These are phyloP conservation scores for Dicyrtomina minuta DNA, from an alignment of 2,888 invertebrate genomes.

Conservation along the genomic window DNA sequence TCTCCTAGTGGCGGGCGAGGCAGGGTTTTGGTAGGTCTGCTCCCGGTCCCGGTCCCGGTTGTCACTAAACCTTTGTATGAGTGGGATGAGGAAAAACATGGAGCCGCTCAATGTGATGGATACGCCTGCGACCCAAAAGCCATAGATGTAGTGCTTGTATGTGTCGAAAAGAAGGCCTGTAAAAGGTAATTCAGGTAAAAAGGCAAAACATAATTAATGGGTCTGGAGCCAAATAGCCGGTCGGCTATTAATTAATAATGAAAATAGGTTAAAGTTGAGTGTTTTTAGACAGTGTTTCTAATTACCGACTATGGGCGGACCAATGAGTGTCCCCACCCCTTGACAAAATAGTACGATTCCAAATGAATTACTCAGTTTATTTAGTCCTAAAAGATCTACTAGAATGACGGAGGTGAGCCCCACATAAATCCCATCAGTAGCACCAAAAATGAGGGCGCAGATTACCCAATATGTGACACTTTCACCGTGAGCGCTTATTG, in stretches of 20 bases:
- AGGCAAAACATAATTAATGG: no score
- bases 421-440: constrained; percentile 91
- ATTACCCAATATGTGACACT: constrained; percentile 53
- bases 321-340: constrained; percentile 87
- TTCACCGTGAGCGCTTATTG: background rate
- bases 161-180: constrained; percentile 26
- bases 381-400: constrained; percentile 87
- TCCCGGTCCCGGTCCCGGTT: background rate
- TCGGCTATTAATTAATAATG: no score
- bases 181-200: background rate
- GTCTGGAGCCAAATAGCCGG: background rate
- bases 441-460: constrained; percentile 80
- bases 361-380: constrained; percentile 92
- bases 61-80: constrained; percentile 62
- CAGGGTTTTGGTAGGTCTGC: background rate
- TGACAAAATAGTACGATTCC: constrained; percentile 88
- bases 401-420: constrained; percentile 94
- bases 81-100: constrained; percentile 81
- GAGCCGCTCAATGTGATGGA: constrained; percentile 83
- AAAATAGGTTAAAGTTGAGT: no score
- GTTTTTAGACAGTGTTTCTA: background rate
- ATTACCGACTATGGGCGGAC: constrained; percentile 89
- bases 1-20: background rate
- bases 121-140: constrained; percentile 83
- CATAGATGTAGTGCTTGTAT: constrained; percentile 56